Base-by-base conservation (phyloP, 2,888 invertebrate species). In the Limnephilus marmoratus region DNA sequence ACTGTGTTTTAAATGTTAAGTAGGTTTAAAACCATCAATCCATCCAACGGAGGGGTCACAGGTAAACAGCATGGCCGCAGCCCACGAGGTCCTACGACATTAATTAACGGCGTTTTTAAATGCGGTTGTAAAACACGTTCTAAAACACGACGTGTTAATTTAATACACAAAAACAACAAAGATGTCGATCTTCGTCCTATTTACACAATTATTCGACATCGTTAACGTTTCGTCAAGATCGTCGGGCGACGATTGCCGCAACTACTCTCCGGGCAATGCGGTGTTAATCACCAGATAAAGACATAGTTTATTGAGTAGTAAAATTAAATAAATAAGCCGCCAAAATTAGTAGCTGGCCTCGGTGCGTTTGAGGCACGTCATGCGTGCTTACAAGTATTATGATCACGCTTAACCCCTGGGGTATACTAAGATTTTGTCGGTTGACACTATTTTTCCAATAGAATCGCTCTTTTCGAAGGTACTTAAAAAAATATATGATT, bases 181-280 rank as follows among this genome's bases (percentile, higher is more conserved):
- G 87, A 87, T 87, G 87, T 53, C 68, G 87, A 87, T 87, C 87
- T 87, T 31, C 68, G 53, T 49, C 29, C 53, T 87, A 37, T 53
- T 87, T 87, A 87, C 49, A 87, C 87, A 87, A 87, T 87, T 68
- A 87, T 37, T 68, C 31, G 68, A 87, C 87, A 37, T 53, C 87
- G 87, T 87, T 87, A 87, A 87, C 31, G 53, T 87, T 87, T 87
- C 87, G 87, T 87, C 31, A 53, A 87, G 87, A 87, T 87, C 68
- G 87, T 87, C 2, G 34, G 31, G 34, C 53, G 34, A 68, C 87
- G 87, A 87, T 87, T 68, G 68, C 68, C 7, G 24, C 68, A 68
- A 87, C 49, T 29, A 68, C 31, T 68, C n/a, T 31, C 68, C 9
- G 34, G 31, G 53, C 68, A 68, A 31, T 18, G 87, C 87, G 87